Conservation (phyloP, 2,797 vertebrate species). For the Crotalus adamanteus region DNA sequence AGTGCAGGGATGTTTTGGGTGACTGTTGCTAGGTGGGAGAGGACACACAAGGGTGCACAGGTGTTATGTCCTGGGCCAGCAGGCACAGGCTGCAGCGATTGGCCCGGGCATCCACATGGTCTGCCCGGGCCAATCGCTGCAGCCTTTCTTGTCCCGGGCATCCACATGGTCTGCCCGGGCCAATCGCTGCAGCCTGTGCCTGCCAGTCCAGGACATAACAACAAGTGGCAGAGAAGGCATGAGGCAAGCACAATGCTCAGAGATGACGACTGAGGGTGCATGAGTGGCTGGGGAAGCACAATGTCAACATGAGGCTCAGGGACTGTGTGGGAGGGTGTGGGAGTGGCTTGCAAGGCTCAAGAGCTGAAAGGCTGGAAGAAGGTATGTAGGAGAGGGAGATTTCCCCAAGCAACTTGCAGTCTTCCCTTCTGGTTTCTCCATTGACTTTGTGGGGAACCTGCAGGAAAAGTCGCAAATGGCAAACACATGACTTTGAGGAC, state of each 20-base stretch:
- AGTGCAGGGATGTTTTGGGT: not conserved
- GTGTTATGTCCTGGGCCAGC: too few relatives aligned
- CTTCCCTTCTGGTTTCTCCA: not conserved
- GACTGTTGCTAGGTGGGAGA: not conserved
- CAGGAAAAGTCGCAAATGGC: not conserved
- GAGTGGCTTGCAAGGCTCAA: not conserved
- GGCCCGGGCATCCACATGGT: too few relatives aligned
- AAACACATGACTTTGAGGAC: not conserved
- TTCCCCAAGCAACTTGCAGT: not conserved
- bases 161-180: too few relatives aligned
- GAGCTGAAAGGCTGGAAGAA: not conserved
- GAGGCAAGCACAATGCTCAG: not conserved
- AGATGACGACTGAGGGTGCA: not conserved
- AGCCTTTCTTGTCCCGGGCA: too few relatives aligned
- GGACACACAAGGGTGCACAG: not conserved
- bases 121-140: too few relatives aligned
- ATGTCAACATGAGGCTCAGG: not conserved
- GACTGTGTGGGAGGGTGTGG: not conserved
- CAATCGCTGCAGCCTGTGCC: too few relatives aligned
- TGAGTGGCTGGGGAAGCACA: not conserved
- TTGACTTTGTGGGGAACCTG: not conserved
- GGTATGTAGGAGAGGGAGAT: not conserved
- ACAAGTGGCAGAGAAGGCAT: not conserved
- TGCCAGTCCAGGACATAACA: too few relatives aligned
- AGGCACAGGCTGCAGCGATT: too few relatives aligned